Conservation (phyloP, 2,888 invertebrate genomes). For the Amiota minor region DNA sequence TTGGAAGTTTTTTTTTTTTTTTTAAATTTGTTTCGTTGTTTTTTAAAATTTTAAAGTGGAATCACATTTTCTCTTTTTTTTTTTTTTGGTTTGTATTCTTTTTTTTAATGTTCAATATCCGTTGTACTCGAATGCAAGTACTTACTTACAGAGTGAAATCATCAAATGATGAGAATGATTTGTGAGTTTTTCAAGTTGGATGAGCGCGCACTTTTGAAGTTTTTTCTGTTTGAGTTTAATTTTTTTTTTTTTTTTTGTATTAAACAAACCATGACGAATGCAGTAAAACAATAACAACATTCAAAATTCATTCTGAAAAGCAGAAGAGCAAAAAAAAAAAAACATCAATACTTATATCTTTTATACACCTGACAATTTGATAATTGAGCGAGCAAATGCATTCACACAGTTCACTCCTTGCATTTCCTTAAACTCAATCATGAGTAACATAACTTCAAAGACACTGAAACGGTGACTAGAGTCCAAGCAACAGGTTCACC, state of each 20-base stretch:
- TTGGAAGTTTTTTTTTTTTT: too few species aligned
- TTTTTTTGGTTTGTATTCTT: not conserved
- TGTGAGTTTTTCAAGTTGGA: slow-evolving; percentile 16
- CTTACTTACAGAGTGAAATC: not conserved
- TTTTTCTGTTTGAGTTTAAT: too few species aligned
- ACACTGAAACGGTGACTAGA: too few species aligned
- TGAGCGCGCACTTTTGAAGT: slow-evolving; percentile 3
- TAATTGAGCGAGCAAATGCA: slow-evolving; percentile 60
- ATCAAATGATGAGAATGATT: slow-evolving; percentile 11
- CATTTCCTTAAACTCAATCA: not conserved
- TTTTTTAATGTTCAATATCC: not conserved
- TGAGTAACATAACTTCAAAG: not conserved
- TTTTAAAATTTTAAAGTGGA: not conserved
- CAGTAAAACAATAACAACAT: not conserved
- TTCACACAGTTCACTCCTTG: slow-evolving; percentile 21
- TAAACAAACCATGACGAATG: slow-evolving; percentile 22
- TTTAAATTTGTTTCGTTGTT: too few species aligned
- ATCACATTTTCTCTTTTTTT: not conserved
- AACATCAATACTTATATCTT: too few species aligned
- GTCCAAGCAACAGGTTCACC: slow-evolving; percentile 19
- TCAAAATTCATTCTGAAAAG: not conserved
- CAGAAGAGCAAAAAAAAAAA: not conserved
- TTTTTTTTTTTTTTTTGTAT: not conserved
- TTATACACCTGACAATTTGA: slow-evolving; percentile 62
- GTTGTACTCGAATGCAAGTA: not conserved